Conservation (phyloP, 2,888 invertebrate species). For the Taenaris catops region DNA sequence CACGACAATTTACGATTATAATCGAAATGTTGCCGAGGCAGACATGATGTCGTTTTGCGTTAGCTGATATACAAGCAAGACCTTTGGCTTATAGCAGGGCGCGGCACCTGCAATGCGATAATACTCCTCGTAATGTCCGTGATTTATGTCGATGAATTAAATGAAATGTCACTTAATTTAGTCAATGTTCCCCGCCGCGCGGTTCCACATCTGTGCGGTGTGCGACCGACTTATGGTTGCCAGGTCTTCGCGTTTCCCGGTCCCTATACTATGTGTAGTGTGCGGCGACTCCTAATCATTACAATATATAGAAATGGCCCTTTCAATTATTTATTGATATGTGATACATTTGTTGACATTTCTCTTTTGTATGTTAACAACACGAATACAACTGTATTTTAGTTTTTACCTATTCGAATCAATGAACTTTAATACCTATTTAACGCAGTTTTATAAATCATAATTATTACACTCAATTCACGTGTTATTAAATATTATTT, state of each 20-base stretch:
- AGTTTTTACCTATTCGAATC: too few relatives aligned
- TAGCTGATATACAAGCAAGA: constrained; percentile 38
- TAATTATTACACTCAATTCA: too few relatives aligned
- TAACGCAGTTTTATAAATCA: too few relatives aligned
- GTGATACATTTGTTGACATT: too few relatives aligned
- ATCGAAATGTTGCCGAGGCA: constrained; percentile 26
- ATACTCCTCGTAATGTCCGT: constrained; percentile 52
- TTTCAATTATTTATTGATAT: too few relatives aligned
- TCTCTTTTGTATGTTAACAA: too few relatives aligned
- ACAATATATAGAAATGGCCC: too few relatives aligned
- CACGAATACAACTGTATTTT: too few relatives aligned
- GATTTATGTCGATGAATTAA: constrained; percentile 65
- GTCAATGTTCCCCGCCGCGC: constrained; percentile 60
- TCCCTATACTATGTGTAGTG: too few relatives aligned
- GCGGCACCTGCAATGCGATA: constrained; percentile 51
- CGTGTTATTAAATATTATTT: too few relatives aligned
- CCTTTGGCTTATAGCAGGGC: constrained; percentile 44
- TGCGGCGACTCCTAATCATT: too few relatives aligned
- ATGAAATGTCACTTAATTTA: constrained; percentile 74
- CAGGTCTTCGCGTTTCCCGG: not conserved
- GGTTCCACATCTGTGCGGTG: constrained; percentile 44
- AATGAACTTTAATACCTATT: too few relatives aligned
- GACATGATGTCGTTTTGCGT: constrained; percentile 45
- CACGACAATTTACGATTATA: constrained; percentile 20
- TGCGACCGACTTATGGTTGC: constrained; percentile 2